Evolutionary conservation across 2,888 invertebrate species (phyloP), one percentile per base, ranked within the genome.

Genomic region (Parochlus steinenii): DNA sequence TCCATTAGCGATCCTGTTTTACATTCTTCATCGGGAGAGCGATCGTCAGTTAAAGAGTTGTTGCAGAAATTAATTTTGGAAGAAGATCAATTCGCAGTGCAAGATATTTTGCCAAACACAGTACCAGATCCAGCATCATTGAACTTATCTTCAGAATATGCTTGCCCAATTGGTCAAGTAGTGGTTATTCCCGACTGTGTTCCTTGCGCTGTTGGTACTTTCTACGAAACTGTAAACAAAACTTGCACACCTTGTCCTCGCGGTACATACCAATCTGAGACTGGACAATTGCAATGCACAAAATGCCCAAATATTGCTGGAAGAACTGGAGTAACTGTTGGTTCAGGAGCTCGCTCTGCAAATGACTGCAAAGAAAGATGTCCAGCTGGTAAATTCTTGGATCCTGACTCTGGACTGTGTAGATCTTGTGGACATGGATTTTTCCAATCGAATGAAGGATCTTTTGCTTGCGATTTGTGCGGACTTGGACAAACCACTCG

Each of bases 101-200:
- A 82, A 48, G 87, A 83, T 50, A 89, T 89, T 48, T 62, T 92
- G 34, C 93, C 93, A 11, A 93, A 92, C 51, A 93, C 92, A 0
- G 79, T 87, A 0, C 89, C 92, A 0, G 92, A 93, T 59, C 85
- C 92, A 38, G 82, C 87, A 7, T 86, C 89, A 3, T 62, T 95
- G 39, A 61, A 70, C 16, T 63, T 95, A n/a, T 71, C 78, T 42
- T 89, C 90, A 0, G 87, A 89, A 54, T 92, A 89, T 50, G 83
- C 87, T 34, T 97, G 95, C 51, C 85, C 87, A 0, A 68, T 74
- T 45, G 93, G 93, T 35, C 86, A 92, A 63, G 93, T 95, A 17
- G 86, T 90, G 1, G 80, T 87, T 68, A 81, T 85, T 27, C 86
- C 89, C 36, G 81, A 87, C 52, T 93, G 93, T 58, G 92, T 90